These are phyloP conservation scores for Chrysolina oricalcia DNA, from an alignment of 2,888 invertebrate species.

Conservation along the genomic window DNA sequence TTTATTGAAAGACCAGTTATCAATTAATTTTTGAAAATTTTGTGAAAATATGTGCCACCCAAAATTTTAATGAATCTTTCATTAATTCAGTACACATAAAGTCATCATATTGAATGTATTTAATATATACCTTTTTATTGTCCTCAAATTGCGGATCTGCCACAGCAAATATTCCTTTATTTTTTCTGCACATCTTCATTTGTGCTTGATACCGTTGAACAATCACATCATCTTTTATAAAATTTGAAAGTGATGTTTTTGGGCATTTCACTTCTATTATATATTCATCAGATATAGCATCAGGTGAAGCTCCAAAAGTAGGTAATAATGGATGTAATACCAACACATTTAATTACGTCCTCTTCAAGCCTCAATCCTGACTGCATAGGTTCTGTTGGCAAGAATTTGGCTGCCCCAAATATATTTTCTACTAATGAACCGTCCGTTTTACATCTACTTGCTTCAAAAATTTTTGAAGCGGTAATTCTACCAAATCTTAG, in stretches of 20 bases:
- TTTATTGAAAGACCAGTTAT: slow-evolving; percentile 10
- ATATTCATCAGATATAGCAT: too few relatives aligned
- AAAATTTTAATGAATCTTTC: background rate
- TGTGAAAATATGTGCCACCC: slow-evolving; percentile 8
- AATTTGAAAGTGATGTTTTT: too few relatives aligned
- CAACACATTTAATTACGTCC: slow-evolving; percentile 32
- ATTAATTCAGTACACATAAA: background rate
- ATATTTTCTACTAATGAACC: slow-evolving; percentile 41
- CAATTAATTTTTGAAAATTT: slow-evolving; percentile 28
- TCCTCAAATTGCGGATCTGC: too few relatives aligned
- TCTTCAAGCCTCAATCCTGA: slow-evolving; percentile 41
- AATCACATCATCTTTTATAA: too few relatives aligned
- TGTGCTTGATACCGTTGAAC: too few relatives aligned
- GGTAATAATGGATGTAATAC: too few relatives aligned
- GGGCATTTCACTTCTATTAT: too few relatives aligned
- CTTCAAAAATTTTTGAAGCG: slow-evolving; percentile 43
- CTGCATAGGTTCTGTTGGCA: slow-evolving; percentile 25
- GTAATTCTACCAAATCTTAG: slow-evolving; percentile 49
- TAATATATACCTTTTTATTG: slow-evolving; percentile 15
- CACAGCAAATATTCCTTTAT: too few relatives aligned
- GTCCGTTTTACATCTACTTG: slow-evolving; percentile 42
- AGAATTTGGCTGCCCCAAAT: slow-evolving; percentile 38
- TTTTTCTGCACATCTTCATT: too few relatives aligned
- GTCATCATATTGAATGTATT: slow-evolving; percentile 6
- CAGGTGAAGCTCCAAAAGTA: too few relatives aligned